A percentile compares a stretch with the other conserved stretches of the same genome.
Evolutionary conservation across 2,113 vertebrate species (phyloP).

Genomic region (Percopsis transmontana): DNA sequence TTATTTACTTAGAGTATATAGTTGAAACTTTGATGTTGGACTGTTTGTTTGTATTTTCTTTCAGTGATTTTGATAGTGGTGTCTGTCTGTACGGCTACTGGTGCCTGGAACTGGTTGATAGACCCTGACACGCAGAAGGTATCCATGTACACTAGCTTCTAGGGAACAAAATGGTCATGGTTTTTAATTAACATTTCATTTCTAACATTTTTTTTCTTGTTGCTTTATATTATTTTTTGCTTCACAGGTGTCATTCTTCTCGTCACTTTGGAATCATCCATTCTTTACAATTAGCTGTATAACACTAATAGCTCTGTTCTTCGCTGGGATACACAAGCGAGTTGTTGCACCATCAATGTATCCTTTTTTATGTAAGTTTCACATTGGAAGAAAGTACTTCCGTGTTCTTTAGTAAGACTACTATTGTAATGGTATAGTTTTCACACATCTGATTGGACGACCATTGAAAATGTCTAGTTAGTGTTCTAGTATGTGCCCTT

Average conservation of each 20-base stretch:
- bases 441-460: background rate
- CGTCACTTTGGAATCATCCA: conserved; percentile 97
- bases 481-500: background rate
- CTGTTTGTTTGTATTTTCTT: conserved; percentile 9
- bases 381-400: background rate
- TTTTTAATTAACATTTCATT: background rate
- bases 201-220: background rate
- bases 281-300: conserved; percentile 99
- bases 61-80: conserved; percentile 98
- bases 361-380: conserved; percentile 79
- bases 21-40: background rate
- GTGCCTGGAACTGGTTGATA: conserved; percentile 99
- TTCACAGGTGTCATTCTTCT: conserved; percentile 94
- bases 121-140: conserved; percentile 99
- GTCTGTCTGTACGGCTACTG: conserved; percentile 97
- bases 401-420: background rate
- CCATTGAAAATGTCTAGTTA: background rate
- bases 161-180: background rate
- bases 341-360: conserved; percentile 99
- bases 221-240: conserved; percentile 25
- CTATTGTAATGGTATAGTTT: background rate
- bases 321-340: conserved; percentile 98
- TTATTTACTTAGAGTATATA: too few relatives aligned
- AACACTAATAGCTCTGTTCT: conserved; percentile 96
- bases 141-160: conserved; percentile 18